These are phyloP conservation scores for Eilema caniola DNA, from an alignment of 2,888 invertebrate species.

Conservation along the genomic window DNA sequence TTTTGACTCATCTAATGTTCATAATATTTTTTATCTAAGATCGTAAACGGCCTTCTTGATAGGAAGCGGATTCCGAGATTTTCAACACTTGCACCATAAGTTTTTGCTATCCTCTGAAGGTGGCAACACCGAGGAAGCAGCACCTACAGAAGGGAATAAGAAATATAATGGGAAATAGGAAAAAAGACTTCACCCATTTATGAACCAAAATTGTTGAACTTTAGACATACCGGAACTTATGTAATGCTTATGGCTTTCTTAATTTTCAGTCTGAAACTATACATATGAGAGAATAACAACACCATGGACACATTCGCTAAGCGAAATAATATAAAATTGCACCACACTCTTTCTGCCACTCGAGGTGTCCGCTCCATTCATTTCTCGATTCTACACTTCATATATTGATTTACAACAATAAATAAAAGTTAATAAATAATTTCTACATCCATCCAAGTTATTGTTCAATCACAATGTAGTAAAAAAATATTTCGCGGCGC, in stretches of 20 bases:
- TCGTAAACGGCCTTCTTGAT: too few species aligned
- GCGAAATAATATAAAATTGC: constrained; percentile 39
- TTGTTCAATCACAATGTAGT: constrained; percentile 71
- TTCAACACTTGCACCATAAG: not conserved
- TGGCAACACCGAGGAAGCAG: not conserved
- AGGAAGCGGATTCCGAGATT: not conserved
- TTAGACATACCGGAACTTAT: not conserved
- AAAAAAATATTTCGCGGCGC: constrained; percentile 66
- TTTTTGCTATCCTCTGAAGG: not conserved
- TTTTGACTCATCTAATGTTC: not conserved
- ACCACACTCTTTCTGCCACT: constrained; percentile 34
- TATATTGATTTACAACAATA: constrained; percentile 70
- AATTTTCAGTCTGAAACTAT: constrained; percentile 11
- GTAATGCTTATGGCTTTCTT: not conserved
- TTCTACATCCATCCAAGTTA: constrained; percentile 64
- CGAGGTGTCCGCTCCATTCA: constrained; percentile 63
- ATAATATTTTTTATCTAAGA: too few species aligned
- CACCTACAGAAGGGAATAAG: not conserved
- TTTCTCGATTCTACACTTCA: constrained; percentile 48
- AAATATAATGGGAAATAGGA: too few species aligned
- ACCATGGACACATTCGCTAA: constrained; percentile 47
- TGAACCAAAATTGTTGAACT: too few species aligned
- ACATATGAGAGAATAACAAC: constrained; percentile 36
- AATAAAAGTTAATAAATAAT: constrained; percentile 75
- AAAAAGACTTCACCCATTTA: too few species aligned